phyloP scores from a whole-genome alignment of 2,797 vertebrate genomes.

The Alosa sapidissima region DNA sequence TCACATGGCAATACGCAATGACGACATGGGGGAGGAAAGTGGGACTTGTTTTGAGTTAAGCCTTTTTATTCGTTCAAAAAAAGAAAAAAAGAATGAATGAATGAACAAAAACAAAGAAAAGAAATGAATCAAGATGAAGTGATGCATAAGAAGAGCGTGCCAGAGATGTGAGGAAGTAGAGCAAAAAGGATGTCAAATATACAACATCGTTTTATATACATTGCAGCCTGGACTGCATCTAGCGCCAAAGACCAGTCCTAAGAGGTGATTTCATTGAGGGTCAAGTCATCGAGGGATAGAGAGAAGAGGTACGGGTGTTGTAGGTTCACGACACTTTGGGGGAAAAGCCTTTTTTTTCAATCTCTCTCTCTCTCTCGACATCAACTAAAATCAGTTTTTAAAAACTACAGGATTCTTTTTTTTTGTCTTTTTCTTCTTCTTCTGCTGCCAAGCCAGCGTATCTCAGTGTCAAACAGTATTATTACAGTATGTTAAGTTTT shows the following conservation, averaged over 20 bases:
- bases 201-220: conserved; percentile 96
- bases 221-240: conserved; percentile 93
- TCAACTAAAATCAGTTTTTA: conserved; percentile 98
- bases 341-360: conserved; percentile 82
- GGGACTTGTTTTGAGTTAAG: conserved; percentile 68
- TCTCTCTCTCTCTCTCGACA: conserved; percentile 83
- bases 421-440: neutral
- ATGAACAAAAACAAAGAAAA: conserved; percentile 73
- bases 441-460: conserved; percentile 92
- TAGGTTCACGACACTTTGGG: conserved; percentile 99
- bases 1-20: conserved; percentile 68
- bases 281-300: conserved; percentile 98
- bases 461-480: conserved; percentile 96
- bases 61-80: conserved; percentile 70
- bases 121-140: conserved; percentile 30
- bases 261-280: conserved; percentile 95
- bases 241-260: conserved; percentile 99
- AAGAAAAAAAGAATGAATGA: conserved; percentile 65
- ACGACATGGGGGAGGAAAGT: conserved; percentile 16
- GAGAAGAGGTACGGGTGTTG: conserved; percentile 99
- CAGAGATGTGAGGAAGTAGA: conserved; percentile 65
- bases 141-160: conserved; percentile 63
- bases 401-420: conserved; percentile 86
- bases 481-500: conserved; percentile 98
- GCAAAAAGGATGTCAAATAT: conserved; percentile 85